Evolutionary conservation across 2,113 vertebrate species (phyloP).

Genomic region (Anarrhichthys ocellatus): DNA sequence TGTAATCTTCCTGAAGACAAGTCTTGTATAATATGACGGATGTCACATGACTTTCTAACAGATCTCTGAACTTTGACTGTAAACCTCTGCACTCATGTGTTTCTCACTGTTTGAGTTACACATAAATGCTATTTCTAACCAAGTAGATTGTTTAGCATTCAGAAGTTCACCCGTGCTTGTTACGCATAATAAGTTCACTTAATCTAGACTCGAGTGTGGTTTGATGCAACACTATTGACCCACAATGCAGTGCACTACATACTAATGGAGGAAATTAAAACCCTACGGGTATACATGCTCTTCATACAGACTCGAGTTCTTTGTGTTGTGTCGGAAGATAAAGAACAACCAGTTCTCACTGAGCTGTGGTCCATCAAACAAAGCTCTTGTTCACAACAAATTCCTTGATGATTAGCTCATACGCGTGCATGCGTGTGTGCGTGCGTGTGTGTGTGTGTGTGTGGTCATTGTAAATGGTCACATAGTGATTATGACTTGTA

Average conservation of each 20-base stretch:
- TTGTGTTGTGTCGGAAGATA: background rate
- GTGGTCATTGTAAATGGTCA: background rate
- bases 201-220: too few species aligned
- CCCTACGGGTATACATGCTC: too few species aligned
- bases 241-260: background rate
- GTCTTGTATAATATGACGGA: background rate
- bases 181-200: too few species aligned
- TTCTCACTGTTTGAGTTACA: background rate
- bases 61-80: background rate
- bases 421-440: too few species aligned
- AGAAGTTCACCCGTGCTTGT: background rate
- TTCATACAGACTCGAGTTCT: background rate
- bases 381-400: constrained; percentile 18
- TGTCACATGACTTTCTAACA: background rate
- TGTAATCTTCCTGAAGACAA: background rate
- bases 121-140: background rate
- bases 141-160: background rate
- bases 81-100: background rate
- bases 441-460: too few species aligned
- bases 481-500: background rate
- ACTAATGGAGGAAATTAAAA: background rate
- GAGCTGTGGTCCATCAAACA: background rate
- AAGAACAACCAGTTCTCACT: background rate
- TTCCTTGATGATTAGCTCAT: background rate
- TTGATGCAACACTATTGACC: too few species aligned